phyloP scores from a whole-genome alignment of 2,113 vertebrate genomes.

The Tinamus guttatus region DNA sequence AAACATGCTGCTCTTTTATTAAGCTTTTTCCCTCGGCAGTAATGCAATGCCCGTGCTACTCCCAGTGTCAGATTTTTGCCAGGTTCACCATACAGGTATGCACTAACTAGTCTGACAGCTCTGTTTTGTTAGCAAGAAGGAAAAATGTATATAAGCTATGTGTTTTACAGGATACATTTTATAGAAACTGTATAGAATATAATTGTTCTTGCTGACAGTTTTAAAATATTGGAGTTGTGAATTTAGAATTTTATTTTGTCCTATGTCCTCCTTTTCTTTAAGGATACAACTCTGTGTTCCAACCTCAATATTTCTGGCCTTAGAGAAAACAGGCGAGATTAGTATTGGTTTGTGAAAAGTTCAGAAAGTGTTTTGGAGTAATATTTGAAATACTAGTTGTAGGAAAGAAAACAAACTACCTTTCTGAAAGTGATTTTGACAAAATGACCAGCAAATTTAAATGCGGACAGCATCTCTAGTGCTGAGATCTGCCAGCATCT shows the following conservation, averaged over 20 bases:
- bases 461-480: slow-evolving; percentile 1
- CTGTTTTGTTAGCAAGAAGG: neutral
- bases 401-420: neutral
- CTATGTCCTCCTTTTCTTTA: neutral
- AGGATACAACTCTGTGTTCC: neutral
- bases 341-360: neutral
- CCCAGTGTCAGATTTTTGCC: neutral
- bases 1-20: slow-evolving; percentile 67
- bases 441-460: slow-evolving; percentile 15
- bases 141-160: neutral
- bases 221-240: neutral
- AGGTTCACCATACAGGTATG: neutral
- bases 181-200: neutral
- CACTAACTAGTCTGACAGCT: neutral
- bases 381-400: neutral
- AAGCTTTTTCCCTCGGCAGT: slow-evolving; percentile 18
- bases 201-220: neutral
- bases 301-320: neutral
- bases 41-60: neutral
- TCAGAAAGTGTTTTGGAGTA: neutral
- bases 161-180: too few relatives aligned
- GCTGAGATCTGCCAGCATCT: neutral
- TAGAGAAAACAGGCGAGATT: neutral
- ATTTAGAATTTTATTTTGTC: neutral
- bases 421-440: neutral